phyloP scores from a whole-genome alignment of 2,113 vertebrate species.

The Spilogale gracilis region DNA sequence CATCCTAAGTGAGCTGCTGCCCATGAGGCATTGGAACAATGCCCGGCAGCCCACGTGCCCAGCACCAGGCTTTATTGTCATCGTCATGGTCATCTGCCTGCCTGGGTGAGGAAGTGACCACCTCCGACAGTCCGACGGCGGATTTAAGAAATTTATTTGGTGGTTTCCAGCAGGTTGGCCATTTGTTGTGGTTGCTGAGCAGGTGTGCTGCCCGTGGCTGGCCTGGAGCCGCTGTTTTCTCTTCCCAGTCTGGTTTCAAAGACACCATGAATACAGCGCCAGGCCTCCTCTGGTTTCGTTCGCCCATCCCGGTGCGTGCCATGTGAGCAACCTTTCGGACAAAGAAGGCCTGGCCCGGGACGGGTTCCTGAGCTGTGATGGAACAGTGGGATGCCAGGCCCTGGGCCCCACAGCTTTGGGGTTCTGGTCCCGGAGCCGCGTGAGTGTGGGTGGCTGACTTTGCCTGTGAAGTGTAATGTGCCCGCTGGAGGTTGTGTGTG shows the following conservation, averaged over 20 bases:
- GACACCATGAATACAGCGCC: rapidly evolving
- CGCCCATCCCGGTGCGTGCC: rapidly evolving
- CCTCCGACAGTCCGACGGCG: rapidly evolving
- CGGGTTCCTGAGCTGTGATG: neutral
- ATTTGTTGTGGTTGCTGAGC: neutral
- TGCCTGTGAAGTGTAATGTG: rapidly evolving
- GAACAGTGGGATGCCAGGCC: too few relatives aligned
- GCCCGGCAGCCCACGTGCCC: rapidly evolving
- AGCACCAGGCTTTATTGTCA: rapidly evolving
- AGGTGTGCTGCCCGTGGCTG: neutral
- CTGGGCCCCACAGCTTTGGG: too few relatives aligned
- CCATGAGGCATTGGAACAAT: rapidly evolving
- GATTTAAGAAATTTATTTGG: neutral
- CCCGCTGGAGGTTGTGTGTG: rapidly evolving
- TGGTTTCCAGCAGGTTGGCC: neutral
- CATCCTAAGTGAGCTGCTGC: rapidly evolving
- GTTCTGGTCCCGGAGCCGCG: neutral
- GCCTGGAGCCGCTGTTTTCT: rapidly evolving
- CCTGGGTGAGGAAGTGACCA: rapidly evolving
- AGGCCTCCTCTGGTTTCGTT: rapidly evolving
- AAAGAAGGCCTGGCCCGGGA: rapidly evolving
- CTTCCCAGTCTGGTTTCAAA: neutral
- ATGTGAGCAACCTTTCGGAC: neutral
- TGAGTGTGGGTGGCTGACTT: neutral
- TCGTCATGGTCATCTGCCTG: rapidly evolving